These are phyloP conservation scores for Omphaloscelis lunosa DNA, from an alignment of 2,888 invertebrate species.

Conservation along the genomic window DNA sequence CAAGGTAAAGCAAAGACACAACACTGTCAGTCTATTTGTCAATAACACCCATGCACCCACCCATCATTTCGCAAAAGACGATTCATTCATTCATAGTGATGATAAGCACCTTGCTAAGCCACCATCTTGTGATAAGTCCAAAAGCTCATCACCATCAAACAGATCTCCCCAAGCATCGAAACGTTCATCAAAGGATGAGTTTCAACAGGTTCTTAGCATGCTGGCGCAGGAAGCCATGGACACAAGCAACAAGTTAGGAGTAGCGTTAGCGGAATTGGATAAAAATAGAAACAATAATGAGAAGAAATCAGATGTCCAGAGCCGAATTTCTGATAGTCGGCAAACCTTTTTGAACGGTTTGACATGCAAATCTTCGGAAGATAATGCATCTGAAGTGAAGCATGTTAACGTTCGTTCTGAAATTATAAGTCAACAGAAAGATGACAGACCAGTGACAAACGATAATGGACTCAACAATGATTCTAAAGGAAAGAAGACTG, in stretches of 20 bases:
- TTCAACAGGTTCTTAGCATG: conserved; percentile 94
- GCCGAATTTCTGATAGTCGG: conserved; percentile 88
- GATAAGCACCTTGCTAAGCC: conserved; percentile 88
- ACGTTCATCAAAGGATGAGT: conserved; percentile 87
- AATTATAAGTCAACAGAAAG: conserved; percentile 69
- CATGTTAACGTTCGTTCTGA: conserved; percentile 77
- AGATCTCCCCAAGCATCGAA: conserved; percentile 89
- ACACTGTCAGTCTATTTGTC: conserved; percentile 88
- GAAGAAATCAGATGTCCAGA: conserved; percentile 85
- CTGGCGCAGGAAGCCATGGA: conserved; percentile 94
- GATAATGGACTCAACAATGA: conserved; percentile 56
- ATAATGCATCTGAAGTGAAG: conserved; percentile 76
- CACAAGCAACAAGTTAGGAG: conserved; percentile 93
- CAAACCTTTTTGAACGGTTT: conserved; percentile 87
- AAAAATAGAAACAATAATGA: conserved; percentile 86
- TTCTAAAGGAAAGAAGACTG: conserved; percentile 86
- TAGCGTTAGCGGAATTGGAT: conserved; percentile 92
- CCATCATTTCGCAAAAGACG: conserved; percentile 89
- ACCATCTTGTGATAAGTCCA: conserved; percentile 89
- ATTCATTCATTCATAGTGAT: conserved; percentile 88
- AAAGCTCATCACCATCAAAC: conserved; percentile 90
- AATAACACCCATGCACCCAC: conserved; percentile 87
- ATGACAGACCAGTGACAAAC: conserved; percentile 46
- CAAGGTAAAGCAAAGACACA: conserved; percentile 90
- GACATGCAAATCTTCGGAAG: conserved; percentile 79